Evolutionary conservation across 2,888 invertebrate genomes (phyloP).

Genomic region (Apamea sordens): DNA sequence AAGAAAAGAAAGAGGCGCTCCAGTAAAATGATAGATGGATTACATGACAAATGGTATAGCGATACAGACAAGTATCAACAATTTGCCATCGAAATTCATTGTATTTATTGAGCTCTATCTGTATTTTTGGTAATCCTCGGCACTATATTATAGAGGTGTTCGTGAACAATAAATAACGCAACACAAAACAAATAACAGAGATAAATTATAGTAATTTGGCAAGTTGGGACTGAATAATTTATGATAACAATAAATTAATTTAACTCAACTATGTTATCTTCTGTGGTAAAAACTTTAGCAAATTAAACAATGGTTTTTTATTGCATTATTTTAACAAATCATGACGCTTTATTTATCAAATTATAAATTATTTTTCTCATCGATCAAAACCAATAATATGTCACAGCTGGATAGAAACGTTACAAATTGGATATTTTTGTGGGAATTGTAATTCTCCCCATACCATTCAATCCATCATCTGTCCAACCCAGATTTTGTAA

Average conservation of each 20-base stretch:
- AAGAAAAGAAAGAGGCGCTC: background rate
- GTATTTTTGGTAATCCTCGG: conserved; percentile 34
- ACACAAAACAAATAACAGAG: conserved; percentile 30
- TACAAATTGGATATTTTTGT: conserved; percentile 40
- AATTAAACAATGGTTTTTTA: background rate
- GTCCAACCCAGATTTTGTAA: conserved; percentile 35
- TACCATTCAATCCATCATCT: conserved; percentile 50
- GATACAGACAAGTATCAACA: background rate
- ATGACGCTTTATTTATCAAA: background rate
- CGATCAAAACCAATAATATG: conserved; percentile 40
- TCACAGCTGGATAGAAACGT: conserved; percentile 30
- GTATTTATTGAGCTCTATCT: conserved; percentile 13
- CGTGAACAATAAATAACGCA: conserved; percentile 39
- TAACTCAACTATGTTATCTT: conserved; percentile 29
- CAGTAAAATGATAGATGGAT: background rate
- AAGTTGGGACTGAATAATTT: conserved; percentile 16
- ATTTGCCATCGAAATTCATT: conserved; percentile 13
- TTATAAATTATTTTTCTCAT: conserved; percentile 29
- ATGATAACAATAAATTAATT: conserved; percentile 35
- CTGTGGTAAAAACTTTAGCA: conserved; percentile 19
- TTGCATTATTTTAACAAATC: conserved; percentile 13
- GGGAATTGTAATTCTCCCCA: conserved; percentile 33
- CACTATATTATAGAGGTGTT: conserved; percentile 12
- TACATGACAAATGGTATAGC: conserved; percentile 7
- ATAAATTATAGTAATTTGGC: conserved; percentile 32